Evolutionary conservation across 1,140 invertebrate species (phyloP).

Genomic region (Limonius californicus): DNA sequence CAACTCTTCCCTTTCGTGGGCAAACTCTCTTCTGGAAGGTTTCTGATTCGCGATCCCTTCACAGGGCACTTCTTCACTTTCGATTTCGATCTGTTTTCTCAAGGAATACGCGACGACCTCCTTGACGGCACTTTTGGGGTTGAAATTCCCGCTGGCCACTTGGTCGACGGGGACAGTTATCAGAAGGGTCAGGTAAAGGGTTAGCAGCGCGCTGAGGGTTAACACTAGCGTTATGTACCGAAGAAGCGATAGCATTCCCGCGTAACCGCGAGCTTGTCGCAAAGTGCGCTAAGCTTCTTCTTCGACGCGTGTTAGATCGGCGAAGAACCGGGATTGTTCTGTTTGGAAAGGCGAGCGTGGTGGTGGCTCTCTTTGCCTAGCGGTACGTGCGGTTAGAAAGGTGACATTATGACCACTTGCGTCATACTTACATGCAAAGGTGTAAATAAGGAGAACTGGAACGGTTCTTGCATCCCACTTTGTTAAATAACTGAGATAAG

Average conservation of each 20-base stretch:
- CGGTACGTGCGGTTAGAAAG: conserved; percentile 2
- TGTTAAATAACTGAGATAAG: no score
- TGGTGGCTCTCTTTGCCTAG: conserved; percentile 4
- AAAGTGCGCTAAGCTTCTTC: neutral
- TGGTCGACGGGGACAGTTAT: neutral
- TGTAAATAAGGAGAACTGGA: conserved; percentile 1
- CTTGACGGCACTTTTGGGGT: conserved; percentile 16
- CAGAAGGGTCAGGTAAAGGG: neutral
- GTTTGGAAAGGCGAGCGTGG: neutral
- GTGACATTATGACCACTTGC: neutral
- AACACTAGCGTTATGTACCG: neutral
- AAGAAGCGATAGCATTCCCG: neutral
- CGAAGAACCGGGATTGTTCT: neutral
- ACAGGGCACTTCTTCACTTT: conserved; percentile 28
- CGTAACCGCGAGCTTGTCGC: neutral
- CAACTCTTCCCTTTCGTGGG: neutral
- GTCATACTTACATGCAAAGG: neutral
- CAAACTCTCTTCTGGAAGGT: neutral
- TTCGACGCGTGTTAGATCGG: conserved; percentile 1
- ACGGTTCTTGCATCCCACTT: conserved; percentile 5
- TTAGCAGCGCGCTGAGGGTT: neutral
- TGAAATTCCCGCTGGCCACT: neutral
- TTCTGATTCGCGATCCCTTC: neutral
- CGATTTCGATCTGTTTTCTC: conserved; percentile 31
- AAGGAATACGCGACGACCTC: conserved; percentile 34